A percentile compares a stretch with the other conserved stretches of the same genome.
Conservation (phyloP, 2,888 invertebrate genomes). For the Lepidocyrtoides sp. region DNA sequence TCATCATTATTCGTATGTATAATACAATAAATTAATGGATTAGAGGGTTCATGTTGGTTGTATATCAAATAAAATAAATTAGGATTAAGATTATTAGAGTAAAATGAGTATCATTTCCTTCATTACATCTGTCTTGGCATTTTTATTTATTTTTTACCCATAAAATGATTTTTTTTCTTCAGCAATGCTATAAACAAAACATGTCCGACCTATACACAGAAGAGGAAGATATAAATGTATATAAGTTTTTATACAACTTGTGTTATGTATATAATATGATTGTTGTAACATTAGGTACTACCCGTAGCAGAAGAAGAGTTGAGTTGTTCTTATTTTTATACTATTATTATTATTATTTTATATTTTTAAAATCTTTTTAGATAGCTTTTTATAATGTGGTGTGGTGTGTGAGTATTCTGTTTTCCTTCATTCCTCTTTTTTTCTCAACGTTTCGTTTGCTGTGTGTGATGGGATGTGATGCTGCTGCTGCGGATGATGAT, state of each 20-base stretch:
- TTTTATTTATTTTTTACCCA: neutral
- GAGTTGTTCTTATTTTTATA: slow-evolving; percentile 13
- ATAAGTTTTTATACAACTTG: neutral
- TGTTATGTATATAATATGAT: neutral
- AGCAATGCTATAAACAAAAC: neutral
- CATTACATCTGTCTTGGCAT: slow-evolving; percentile 39
- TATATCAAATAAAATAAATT: slow-evolving; percentile 63
- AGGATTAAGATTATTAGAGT: slow-evolving; percentile 54
- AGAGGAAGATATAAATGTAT: neutral
- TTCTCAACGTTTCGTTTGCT: neutral
- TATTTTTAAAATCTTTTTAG: neutral
- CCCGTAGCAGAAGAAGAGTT: slow-evolving; percentile 66
- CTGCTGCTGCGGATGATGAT: slow-evolving; percentile 11
- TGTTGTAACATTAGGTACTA: slow-evolving; percentile 58
- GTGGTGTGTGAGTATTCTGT: slow-evolving; percentile 63
- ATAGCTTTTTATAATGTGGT: neutral
- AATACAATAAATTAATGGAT: slow-evolving; percentile 45
- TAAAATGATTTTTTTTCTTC: neutral
- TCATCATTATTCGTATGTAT: neutral
- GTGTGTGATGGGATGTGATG: neutral
- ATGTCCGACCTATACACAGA: neutral
- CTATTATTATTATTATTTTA: neutral
- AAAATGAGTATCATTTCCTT: slow-evolving; percentile 71
- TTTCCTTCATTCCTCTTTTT: neutral
- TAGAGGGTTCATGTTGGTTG: slow-evolving; percentile 44